Evolutionary conservation across 2,113 vertebrate species (phyloP).

Genomic region (Fregata magnificens): DNA sequence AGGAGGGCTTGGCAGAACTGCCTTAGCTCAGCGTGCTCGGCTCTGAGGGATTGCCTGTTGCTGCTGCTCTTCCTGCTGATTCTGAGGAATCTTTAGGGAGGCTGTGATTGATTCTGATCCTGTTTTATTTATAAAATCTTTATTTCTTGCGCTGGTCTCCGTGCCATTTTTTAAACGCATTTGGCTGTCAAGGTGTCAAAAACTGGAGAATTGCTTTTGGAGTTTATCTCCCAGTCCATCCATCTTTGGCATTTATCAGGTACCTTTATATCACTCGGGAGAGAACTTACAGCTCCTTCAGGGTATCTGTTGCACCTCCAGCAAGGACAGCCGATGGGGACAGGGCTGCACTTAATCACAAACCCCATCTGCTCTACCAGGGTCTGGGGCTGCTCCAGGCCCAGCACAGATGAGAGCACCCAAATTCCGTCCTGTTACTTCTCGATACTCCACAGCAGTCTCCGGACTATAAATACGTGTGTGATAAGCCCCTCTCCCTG

Average conservation of each 20-base stretch:
- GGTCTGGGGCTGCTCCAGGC: background rate
- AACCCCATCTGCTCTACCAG: no score
- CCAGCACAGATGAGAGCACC: background rate
- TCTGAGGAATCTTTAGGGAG: rapidly evolving
- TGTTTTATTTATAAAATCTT: background rate
- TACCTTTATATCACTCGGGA: background rate
- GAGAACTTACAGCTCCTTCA: background rate
- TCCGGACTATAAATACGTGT: rapidly evolving
- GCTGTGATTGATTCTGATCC: background rate
- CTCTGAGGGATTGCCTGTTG: background rate
- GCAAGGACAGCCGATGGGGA: background rate
- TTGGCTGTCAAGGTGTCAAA: constrained; percentile 40
- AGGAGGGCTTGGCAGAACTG: background rate
- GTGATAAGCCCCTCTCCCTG: background rate
- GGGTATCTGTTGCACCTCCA: background rate
- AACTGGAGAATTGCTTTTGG: background rate
- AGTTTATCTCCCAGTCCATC: constrained; percentile 12
- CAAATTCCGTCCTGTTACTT: background rate
- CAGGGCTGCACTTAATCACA: background rate
- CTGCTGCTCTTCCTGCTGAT: background rate
- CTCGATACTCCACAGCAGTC: background rate
- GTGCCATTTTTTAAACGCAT: background rate
- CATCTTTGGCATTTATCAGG: background rate
- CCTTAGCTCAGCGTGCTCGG: rapidly evolving
- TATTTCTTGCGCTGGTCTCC: background rate